Conservation (phyloP, 2,888 invertebrate genomes). For the Clivina fossor region DNA sequence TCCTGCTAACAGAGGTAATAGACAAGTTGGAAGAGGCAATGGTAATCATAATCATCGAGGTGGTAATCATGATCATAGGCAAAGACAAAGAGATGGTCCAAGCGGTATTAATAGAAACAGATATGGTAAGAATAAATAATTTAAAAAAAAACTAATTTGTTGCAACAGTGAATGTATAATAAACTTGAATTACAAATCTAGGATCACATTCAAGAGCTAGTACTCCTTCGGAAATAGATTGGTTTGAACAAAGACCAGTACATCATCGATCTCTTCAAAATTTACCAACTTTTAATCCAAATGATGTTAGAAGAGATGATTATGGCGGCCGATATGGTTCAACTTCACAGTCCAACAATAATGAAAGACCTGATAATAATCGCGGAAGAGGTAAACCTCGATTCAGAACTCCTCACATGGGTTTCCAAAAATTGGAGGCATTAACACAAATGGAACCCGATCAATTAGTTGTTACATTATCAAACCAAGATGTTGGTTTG, state of each 20-base stretch:
- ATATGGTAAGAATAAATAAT: not conserved
- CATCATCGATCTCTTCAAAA: slow-evolving; percentile 10
- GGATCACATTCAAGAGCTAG: slow-evolving; percentile 6
- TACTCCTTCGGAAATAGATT: slow-evolving; percentile 13
- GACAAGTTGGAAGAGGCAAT: not conserved
- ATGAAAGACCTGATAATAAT: not conserved
- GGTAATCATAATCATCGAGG: not conserved
- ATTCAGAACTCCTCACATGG: slow-evolving; percentile 52
- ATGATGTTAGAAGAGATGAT: not conserved
- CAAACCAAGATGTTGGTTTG: slow-evolving; percentile 53
- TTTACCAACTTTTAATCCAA: not conserved
- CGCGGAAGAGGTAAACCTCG: slow-evolving; percentile 6
- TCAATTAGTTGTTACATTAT: slow-evolving; percentile 53
- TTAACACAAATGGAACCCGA: slow-evolving; percentile 53
- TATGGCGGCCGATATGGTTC: slow-evolving; percentile 24
- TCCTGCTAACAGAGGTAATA: slow-evolving; percentile 2
- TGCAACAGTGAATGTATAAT: not conserved
- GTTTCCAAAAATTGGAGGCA: slow-evolving; percentile 54
- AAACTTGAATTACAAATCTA: not conserved
- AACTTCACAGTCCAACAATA: not conserved
- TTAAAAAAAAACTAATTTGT: not conserved
- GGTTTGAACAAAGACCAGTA: slow-evolving; percentile 1
- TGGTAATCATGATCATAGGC: not conserved
- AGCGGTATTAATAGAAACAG: slow-evolving; percentile 16
- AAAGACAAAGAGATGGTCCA: no score